Conservation (phyloP, 1,140 invertebrate species). For the Thaumetopoea pityocampa region DNA sequence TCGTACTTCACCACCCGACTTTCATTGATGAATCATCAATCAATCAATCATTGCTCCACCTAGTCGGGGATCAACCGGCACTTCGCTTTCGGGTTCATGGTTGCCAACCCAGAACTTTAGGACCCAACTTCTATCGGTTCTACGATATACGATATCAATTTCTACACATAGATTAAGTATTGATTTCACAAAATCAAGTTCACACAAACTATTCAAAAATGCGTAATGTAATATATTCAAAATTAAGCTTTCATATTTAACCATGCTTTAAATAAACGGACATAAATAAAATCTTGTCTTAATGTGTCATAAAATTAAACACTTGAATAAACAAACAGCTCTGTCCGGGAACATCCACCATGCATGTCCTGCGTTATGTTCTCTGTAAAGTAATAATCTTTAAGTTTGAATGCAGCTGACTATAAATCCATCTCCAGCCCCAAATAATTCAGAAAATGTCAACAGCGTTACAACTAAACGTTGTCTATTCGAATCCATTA, state of each 20-base stretch:
- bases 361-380: conserved; percentile 13
- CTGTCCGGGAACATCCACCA: conserved; percentile 14
- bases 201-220: background rate
- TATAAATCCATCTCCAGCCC: conserved; percentile 36
- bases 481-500: conserved; percentile 44
- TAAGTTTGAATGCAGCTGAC: conserved; percentile 28
- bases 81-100: no score
- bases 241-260: conserved; percentile 32
- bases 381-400: conserved; percentile 19
- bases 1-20: no score
- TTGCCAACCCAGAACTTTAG: no score
- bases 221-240: conserved; percentile 4
- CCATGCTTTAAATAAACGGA: conserved; percentile 35
- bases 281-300: conserved; percentile 34
- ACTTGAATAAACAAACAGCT: conserved; percentile 36
- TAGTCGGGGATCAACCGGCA: no score
- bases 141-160: no score
- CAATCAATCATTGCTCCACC: no score
- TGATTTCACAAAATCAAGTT: background rate
- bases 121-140: no score
- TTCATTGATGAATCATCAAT: no score
- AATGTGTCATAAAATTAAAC: conserved; percentile 36
- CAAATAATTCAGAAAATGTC: conserved; percentile 42
- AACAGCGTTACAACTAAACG: conserved; percentile 38
- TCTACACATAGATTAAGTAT: background rate